Conservation (phyloP, 1,140 invertebrate species). For the Conus ventricosus region DNA sequence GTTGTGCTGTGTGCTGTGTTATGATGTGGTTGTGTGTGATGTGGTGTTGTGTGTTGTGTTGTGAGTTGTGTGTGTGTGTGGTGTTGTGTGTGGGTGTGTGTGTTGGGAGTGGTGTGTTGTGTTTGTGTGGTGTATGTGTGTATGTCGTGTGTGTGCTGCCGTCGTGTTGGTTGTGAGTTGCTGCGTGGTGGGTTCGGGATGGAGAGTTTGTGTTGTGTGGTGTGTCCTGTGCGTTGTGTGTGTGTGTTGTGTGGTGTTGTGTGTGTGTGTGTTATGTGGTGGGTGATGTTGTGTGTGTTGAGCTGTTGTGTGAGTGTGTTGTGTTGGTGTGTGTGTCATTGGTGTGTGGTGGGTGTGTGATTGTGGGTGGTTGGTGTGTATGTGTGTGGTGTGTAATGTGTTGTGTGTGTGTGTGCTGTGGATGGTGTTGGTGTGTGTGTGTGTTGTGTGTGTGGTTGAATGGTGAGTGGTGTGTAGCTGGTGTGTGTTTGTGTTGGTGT, state of each 20-base stretch:
- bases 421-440: background rate
- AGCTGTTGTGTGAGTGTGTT: background rate
- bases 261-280: conserved; percentile 24
- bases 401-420: background rate
- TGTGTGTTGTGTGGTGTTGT: background rate
- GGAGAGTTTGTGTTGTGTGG: background rate
- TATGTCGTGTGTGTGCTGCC: too few relatives aligned
- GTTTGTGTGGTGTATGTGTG: too few relatives aligned
- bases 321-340: background rate
- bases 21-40: too few relatives aligned
- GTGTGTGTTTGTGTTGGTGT: background rate
- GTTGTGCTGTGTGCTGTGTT: too few relatives aligned
- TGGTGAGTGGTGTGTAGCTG: background rate
- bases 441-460: background rate
- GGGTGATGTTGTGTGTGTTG: conserved; percentile 59
- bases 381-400: background rate
- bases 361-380: too few relatives aligned
- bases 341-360: background rate
- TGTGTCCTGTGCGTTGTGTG: background rate
- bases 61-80: too few relatives aligned
- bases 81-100: too few relatives aligned
- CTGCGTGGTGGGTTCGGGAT: too few relatives aligned
- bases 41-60: too few relatives aligned
- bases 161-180: too few relatives aligned
- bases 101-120: too few relatives aligned